Conservation (phyloP, 2,888 invertebrate genomes). For the Plebejus melissa region DNA sequence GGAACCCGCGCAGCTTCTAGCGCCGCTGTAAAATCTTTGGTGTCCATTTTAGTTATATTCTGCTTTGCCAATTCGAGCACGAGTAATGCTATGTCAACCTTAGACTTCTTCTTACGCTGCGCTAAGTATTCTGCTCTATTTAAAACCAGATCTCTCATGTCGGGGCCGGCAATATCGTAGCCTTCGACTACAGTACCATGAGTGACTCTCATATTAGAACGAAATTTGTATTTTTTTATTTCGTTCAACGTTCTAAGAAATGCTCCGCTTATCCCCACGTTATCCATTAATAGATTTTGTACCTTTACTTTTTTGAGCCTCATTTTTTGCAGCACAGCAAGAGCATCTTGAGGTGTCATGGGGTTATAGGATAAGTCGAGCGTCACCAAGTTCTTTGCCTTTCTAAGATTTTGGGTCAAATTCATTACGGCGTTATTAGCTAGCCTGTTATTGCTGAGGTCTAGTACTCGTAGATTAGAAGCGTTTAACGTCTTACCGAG, state of each 20-base stretch:
- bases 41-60: conserved; percentile 38
- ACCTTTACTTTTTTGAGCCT: conserved; percentile 41
- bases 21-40: conserved; percentile 39
- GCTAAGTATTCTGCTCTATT: conserved; percentile 46
- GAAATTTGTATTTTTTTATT: conserved; percentile 38
- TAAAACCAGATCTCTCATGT: conserved; percentile 45
- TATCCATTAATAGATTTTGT: conserved; percentile 45
- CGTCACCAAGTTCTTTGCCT: conserved; percentile 47
- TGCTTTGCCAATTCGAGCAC: conserved; percentile 42
- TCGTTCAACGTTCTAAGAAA: conserved; percentile 42
- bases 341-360: conserved; percentile 44
- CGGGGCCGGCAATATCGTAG: conserved; percentile 35
- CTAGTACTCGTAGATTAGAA: conserved; percentile 44
- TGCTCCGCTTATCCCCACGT: conserved; percentile 43
- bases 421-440: conserved; percentile 44
- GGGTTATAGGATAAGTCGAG: conserved; percentile 55
- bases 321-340: conserved; percentile 42
- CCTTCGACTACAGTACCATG: conserved; percentile 42
- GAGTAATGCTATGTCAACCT: conserved; percentile 46
- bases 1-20: conserved; percentile 39
- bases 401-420: conserved; percentile 41
- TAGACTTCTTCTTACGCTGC: conserved; percentile 43
- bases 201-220: conserved; percentile 43
- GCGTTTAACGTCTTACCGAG: conserved; percentile 45
- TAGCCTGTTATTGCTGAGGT: conserved; percentile 56